Evolutionary conservation across 1,140 invertebrate genomes (phyloP).

Genomic region (Drosophila littoralis): DNA sequence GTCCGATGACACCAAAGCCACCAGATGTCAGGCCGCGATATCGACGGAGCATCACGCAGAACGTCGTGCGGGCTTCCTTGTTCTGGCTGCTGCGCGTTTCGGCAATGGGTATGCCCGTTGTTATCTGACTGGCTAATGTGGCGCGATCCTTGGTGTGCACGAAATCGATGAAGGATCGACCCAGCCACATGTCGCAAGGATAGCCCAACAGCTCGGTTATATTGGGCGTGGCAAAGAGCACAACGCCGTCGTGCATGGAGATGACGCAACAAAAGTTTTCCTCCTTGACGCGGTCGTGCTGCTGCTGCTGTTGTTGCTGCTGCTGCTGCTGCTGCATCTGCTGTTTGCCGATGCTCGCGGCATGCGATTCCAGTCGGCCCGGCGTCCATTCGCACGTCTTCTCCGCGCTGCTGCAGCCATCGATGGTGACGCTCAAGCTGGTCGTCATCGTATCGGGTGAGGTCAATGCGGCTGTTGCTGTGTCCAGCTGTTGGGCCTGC

Average conservation of each 20-base stretch:
- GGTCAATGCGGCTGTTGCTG: constrained; percentile 26
- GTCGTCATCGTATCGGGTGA: constrained; percentile 5
- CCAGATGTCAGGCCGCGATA: constrained; percentile 85
- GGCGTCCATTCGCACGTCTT: constrained; percentile 57
- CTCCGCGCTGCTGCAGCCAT: constrained; percentile 45
- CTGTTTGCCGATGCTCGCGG: constrained; percentile 10
- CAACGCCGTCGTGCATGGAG: constrained; percentile 92
- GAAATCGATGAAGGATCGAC: constrained; percentile 93
- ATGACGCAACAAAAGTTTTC: constrained; percentile 91
- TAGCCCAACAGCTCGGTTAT: constrained; percentile 90
- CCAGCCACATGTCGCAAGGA: constrained; percentile 93
- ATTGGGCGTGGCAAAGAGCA: constrained; percentile 90
- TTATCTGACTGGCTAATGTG: constrained; percentile 87
- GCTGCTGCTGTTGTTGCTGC: constrained; percentile 12
- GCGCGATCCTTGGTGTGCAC: constrained; percentile 91
- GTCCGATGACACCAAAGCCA: constrained; percentile 87
- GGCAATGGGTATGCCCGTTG: constrained; percentile 85
- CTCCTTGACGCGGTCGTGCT: constrained; percentile 82
- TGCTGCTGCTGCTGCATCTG: constrained; percentile 8
- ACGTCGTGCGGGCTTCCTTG: constrained; percentile 71
- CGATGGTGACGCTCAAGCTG: background rate
- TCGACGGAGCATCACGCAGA: constrained; percentile 84
- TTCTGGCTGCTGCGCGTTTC: constrained; percentile 78
- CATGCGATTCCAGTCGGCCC: constrained; percentile 63
- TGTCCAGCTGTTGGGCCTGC: constrained; percentile 45